Evolutionary conservation across 2,888 invertebrate genomes (phyloP), one percentile per base, ranked within the genome.

Genomic region (Dynastes hyllus): DNA sequence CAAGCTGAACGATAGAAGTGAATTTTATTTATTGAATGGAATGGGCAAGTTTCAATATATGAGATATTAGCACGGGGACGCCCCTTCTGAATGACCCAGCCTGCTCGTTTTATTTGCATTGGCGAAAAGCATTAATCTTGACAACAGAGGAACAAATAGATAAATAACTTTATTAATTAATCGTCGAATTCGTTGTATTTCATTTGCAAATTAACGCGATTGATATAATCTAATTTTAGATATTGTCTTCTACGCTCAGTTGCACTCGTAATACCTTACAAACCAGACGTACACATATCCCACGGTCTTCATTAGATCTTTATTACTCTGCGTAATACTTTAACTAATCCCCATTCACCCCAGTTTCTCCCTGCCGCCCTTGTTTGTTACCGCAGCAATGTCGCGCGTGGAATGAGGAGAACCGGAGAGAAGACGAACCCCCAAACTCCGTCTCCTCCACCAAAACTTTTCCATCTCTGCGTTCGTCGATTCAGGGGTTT

Each of bases 271-370:
- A 63, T 63, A 32, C 63, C 63, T 29, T 63, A 63, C 63, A 63
- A 63, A 63, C 63, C 63, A 63, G 63, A 69, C 69, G 11, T 69
- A 69, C 69, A 69, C 50, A 29, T 69, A 69, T 69, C 69, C 69
- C 51, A 69, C 69, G 69, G 61, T 77, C 77, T 67, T 77, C 77
- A 77, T 77, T 77, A 77, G 77, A 67, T 55, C 77, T 77, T 77
- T 77, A 77, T 77, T 77, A 77, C 51, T 53, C 67, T 66, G 66
- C 32, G 77, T 77, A 71, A 67, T 77, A 53, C 55, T 67, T 66
- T 53, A 67, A 77, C 77, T 77, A 77, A 77, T 77, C 63, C 67
- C 67, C 51, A 55, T 77, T 77, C 77, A 77, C 77, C 77, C 77
- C 32, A 77, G 65, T 67, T 77, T 77, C 22, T 40, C 45, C 45